These are phyloP conservation scores for Acanthopleura granulata DNA, from an alignment of 2,888 invertebrate species.

Conservation along the genomic window DNA sequence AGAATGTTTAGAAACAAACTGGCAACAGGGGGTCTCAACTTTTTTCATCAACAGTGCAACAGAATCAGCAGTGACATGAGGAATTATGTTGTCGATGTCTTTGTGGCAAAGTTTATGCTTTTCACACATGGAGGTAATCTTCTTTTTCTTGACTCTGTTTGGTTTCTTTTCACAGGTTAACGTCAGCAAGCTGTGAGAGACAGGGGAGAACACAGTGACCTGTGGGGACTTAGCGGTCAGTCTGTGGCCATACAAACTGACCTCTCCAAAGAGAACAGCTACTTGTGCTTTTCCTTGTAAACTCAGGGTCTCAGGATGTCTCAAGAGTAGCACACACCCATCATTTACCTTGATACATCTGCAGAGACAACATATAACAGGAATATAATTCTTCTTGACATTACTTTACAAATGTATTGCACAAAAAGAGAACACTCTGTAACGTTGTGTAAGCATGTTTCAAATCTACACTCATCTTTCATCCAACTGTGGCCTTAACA, in stretches of 20 bases:
- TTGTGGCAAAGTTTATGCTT: background rate
- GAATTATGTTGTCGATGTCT: background rate
- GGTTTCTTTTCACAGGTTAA: constrained; percentile 31
- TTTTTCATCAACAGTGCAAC: background rate
- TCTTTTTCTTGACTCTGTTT: background rate
- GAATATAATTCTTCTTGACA: too few relatives aligned
- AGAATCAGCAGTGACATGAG: background rate
- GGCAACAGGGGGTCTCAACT: background rate
- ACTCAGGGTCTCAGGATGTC: constrained; percentile 39
- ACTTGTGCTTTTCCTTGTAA: constrained; percentile 44
- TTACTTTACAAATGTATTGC: too few relatives aligned
- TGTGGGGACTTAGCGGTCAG: constrained; percentile 26
- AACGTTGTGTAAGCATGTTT: too few relatives aligned
- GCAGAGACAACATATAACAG: background rate
- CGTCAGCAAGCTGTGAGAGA: constrained; percentile 43
- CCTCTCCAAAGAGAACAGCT: constrained; percentile 38
- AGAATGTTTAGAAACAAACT: background rate
- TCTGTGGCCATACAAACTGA: constrained; percentile 39
- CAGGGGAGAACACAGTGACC: constrained; percentile 47
- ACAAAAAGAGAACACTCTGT: too few relatives aligned
- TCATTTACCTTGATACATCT: constrained; percentile 4
- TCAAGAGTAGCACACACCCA: background rate
- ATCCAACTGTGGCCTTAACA: too few relatives aligned
- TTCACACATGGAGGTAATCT: background rate
- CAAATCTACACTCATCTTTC: too few relatives aligned